Evolutionary conservation across 1,140 invertebrate species (phyloP).

Genomic region (Pollicipes pollicipes): DNA sequence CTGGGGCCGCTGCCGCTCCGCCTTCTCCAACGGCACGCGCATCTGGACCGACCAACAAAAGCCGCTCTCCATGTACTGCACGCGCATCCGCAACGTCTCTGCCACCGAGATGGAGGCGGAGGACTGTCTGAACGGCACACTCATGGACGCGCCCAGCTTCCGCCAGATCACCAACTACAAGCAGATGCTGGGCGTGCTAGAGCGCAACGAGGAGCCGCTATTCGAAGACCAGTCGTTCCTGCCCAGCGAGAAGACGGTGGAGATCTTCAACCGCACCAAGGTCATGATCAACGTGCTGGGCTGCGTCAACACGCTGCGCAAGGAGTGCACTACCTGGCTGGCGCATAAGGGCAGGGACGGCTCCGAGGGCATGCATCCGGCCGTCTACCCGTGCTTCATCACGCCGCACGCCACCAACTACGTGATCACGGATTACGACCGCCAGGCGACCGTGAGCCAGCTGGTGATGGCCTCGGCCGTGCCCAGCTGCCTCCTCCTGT

Average conservation of each 20-base stretch:
- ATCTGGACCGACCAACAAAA: neutral
- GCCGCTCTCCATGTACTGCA: neutral
- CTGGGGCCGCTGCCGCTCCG: neutral
- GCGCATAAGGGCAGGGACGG: constrained; percentile 66
- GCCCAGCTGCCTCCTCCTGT: constrained; percentile 56
- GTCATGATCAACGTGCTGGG: constrained; percentile 58
- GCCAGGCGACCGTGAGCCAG: constrained; percentile 54
- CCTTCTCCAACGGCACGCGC: neutral
- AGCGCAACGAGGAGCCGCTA: constrained; percentile 1
- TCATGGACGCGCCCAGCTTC: neutral
- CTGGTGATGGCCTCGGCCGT: constrained; percentile 63
- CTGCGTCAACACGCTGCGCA: constrained; percentile 54
- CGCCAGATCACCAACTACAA: neutral
- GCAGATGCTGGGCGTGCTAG: neutral
- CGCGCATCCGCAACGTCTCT: neutral
- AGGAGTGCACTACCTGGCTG: constrained; percentile 71
- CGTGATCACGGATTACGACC: constrained; percentile 61
- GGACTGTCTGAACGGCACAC: constrained; percentile 5
- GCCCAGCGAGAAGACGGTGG: constrained; percentile 12
- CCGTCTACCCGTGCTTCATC: constrained; percentile 67
- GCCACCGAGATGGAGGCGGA: neutral
- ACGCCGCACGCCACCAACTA: constrained; percentile 34
- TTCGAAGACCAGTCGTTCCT: constrained; percentile 9
- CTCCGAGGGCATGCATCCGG: constrained; percentile 65
- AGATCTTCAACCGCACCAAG: constrained; percentile 57